Percentiles rank a stretch among this genome's conserved stretches.
phyloP scores from a whole-genome alignment of 2,113 vertebrate genomes.

The Ginglymostoma cirratum region DNA sequence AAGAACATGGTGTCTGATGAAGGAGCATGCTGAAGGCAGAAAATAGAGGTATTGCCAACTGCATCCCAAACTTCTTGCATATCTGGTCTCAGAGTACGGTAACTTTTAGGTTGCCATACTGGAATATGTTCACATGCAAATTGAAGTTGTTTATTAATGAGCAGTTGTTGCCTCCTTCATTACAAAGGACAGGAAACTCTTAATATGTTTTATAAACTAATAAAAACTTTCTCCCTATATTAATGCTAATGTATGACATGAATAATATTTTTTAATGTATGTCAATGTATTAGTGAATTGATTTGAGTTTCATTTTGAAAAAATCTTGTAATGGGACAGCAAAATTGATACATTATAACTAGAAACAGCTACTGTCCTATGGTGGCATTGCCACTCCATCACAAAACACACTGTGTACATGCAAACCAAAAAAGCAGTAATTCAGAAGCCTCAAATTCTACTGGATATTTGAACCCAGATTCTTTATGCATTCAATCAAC shows the following conservation, averaged over 20 bases:
- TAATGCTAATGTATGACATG: background rate
- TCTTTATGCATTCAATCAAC: background rate
- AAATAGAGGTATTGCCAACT: background rate
- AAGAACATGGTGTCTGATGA: background rate
- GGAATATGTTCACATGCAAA: background rate
- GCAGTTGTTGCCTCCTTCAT: background rate
- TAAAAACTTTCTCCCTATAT: background rate
- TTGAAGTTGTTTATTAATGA: background rate
- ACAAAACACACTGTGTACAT: background rate
- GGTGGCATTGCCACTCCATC: background rate
- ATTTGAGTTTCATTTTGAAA: background rate
- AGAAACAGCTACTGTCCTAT: background rate
- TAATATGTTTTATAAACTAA: background rate
- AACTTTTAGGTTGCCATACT: background rate
- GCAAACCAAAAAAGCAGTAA: background rate
- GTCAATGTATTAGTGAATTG: background rate
- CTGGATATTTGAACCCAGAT: background rate
- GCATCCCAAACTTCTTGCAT: background rate
- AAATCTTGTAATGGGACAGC: background rate
- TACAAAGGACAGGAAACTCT: background rate
- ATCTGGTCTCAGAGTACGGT: background rate
- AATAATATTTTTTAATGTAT: background rate
- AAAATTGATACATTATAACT: background rate
- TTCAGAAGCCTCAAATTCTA: background rate
- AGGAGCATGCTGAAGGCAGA: background rate